phyloP scores from a whole-genome alignment of 2,113 vertebrate species.

The Syngnathus floridae region DNA sequence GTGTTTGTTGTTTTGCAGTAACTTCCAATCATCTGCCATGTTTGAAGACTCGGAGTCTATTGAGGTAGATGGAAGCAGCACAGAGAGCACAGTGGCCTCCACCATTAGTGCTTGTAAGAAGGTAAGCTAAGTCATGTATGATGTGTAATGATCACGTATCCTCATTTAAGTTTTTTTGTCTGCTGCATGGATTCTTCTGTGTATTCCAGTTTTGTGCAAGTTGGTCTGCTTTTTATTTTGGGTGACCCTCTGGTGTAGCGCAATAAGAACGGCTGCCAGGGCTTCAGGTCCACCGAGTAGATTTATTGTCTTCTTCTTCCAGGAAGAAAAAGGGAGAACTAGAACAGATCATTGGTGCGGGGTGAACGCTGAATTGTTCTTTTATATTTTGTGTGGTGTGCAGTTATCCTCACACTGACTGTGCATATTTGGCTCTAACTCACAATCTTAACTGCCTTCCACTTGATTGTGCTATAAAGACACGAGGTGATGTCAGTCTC shows the following conservation, averaged over 20 bases:
- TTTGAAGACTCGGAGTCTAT: constrained; percentile 69
- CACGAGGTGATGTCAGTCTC: constrained; percentile 23
- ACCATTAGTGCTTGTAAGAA: constrained; percentile 90
- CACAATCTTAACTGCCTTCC: constrained; percentile 30
- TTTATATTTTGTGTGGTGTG: constrained; percentile 23
- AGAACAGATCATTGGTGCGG: constrained; percentile 42
- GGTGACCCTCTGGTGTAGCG: constrained; percentile 33
- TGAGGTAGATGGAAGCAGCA: constrained; percentile 61
- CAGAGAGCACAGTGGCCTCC: constrained; percentile 70
- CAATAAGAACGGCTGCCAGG: constrained; percentile 39
- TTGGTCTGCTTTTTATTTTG: constrained; percentile 46
- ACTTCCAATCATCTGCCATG: constrained; percentile 80
- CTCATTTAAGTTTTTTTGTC: not conserved
- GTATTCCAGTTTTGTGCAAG: constrained; percentile 10
- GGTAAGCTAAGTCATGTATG: constrained; percentile 64
- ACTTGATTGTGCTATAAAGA: constrained; percentile 22
- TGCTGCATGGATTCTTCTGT: not conserved
- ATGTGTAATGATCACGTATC: not conserved
- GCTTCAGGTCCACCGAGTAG: constrained; percentile 33
- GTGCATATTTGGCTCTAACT: constrained; percentile 26
- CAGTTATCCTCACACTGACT: constrained; percentile 4
- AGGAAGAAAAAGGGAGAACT: constrained; percentile 33
- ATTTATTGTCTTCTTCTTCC: constrained; percentile 45
- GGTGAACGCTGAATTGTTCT: constrained; percentile 43
- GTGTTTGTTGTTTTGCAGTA: constrained; percentile 68